These are phyloP conservation scores for Odiellus spinosus DNA, from an alignment of 2,888 invertebrate genomes.

Conservation along the genomic window DNA sequence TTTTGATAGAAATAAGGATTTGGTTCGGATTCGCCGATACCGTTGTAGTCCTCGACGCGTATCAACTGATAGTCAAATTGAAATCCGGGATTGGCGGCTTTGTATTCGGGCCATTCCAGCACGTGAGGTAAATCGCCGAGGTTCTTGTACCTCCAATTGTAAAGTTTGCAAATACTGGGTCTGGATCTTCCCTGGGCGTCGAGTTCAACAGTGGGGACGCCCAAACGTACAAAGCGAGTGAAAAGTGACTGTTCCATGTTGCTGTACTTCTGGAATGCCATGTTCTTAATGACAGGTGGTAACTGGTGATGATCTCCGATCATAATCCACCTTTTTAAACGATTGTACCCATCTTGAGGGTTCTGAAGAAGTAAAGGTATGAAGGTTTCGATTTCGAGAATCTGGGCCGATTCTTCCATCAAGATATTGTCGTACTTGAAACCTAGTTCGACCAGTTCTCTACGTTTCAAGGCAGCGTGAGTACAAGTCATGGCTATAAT, in stretches of 20 bases:
- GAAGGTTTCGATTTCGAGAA: conserved; percentile 97
- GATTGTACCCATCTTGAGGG: conserved; percentile 85
- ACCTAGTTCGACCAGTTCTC: conserved; percentile 84
- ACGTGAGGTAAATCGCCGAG: conserved; percentile 90
- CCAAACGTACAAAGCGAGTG: conserved; percentile 83
- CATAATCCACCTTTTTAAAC: conserved; percentile 99
- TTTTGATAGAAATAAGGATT: conserved; percentile 92
- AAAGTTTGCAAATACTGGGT: conserved; percentile 75
- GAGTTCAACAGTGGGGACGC: conserved; percentile 90
- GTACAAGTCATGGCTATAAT: conserved; percentile 99
- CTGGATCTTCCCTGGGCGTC: conserved; percentile 95
- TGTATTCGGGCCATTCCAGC: conserved; percentile 62
- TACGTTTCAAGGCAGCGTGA: conserved; percentile 90
- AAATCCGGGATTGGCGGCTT: conserved; percentile 81
- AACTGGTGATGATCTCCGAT: conserved; percentile 98
- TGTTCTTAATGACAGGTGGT: conserved; percentile 98
- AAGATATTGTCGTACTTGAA: conserved; percentile 97
- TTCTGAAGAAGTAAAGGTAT: conserved; percentile 96
- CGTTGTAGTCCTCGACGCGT: conserved; percentile 92
- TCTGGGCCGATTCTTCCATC: conserved; percentile 99
- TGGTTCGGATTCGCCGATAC: conserved; percentile 90
- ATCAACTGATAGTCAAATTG: conserved; percentile 83
- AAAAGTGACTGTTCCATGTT: conserved; percentile 99
- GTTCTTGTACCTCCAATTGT: conserved; percentile 91
- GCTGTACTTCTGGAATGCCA: conserved; percentile 99